Percentiles rank a stretch among this genome's conserved stretches.
These are phyloP conservation scores for Acanthosepion pharaonis DNA, from an alignment of 2,888 invertebrate species.

Conservation along the genomic window DNA sequence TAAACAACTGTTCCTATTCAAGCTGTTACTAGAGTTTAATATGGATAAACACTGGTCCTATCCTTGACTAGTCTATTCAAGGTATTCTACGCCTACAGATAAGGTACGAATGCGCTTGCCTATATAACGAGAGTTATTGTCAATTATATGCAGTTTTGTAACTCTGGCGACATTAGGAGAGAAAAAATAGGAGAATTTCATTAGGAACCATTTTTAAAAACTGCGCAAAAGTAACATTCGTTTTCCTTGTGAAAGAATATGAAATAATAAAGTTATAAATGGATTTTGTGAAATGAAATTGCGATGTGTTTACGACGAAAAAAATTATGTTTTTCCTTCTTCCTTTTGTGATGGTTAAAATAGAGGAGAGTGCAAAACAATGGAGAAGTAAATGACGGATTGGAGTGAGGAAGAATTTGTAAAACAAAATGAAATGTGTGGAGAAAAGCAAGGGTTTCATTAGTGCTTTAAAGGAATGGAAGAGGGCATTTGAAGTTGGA, in stretches of 20 bases:
- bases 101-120: neutral
- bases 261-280: neutral
- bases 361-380: neutral
- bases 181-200: neutral
- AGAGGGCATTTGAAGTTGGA: no score
- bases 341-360: neutral
- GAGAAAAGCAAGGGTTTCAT: no score
- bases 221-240: neutral
- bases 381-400: no score
- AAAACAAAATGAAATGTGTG: no score
- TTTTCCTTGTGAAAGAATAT: neutral
- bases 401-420: no score
- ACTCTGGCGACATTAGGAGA: neutral
- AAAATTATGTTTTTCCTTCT: neutral
- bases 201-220: neutral
- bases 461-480: no score
- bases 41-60: neutral
- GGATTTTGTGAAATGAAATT: constrained; percentile 20
- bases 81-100: neutral
- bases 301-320: neutral
- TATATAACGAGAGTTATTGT: neutral
- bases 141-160: neutral
- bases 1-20: neutral
- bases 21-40: neutral
- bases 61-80: neutral